Evolutionary conservation across 2,113 vertebrate genomes (phyloP), one percentile per base, ranked within the genome.

Genomic region (Platanista minor): DNA sequence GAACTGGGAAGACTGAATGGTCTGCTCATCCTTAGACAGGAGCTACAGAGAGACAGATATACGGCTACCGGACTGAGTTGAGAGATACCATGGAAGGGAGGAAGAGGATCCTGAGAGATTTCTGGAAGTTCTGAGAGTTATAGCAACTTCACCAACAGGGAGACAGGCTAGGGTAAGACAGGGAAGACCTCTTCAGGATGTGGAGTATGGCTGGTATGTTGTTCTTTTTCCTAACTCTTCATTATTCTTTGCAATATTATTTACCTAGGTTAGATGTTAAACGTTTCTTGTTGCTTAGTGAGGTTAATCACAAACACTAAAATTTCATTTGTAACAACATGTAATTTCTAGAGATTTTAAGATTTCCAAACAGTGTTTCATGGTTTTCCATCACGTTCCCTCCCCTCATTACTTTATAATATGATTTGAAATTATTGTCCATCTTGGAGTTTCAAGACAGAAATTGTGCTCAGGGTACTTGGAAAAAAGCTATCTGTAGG

Each of bases 291-390:
- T 85, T 92, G 23, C 6, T 88, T 95, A 39, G 36, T 92, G 36
- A 89, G 77, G 36, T 46, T 36, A 91, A 88, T 43, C 85, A 27
- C 74, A 83, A 94, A 78, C 31, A 41, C 31, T 74, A 59, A 94
- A 67, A 46, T 92, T 83, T 90, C 20, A 92, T 72, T 94, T 88
- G 78, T 89, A 94, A 52, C 52, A 52, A 52, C 57, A 62, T 82
- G 57, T 18, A 77, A 72, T 88, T 88, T 57, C 59, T 43, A 62
- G 54, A 87, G 43, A 87, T 72, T 87, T 78, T 71, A 85, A 78
- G 52, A 67, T 92, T 95, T 94, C 27, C 33, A 90, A 75, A 49
- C 6, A 80, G 10, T 49, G 6, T 74, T 78, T 18, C 36, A 52
- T 61, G 57, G 8, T 78, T 96, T 82, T 33, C 29, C 23, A 29